Evolutionary conservation across 92 coral and sea anemone genomes (phyloP).

Genomic region (Umimayanthus chanpuru): DNA sequence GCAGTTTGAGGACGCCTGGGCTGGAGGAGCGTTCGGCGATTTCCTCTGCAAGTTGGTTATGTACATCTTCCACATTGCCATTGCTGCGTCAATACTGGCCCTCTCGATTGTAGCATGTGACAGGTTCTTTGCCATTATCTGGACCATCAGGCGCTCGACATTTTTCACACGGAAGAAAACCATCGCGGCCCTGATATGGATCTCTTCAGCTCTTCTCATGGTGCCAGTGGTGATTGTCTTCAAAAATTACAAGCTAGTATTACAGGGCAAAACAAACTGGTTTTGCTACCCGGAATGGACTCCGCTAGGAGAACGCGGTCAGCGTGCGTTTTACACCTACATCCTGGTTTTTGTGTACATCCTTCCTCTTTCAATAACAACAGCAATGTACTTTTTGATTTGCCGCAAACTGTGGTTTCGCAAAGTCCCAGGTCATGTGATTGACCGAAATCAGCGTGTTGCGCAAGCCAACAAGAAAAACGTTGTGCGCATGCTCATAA

Average conservation of each 20-base stretch:
- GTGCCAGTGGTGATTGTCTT: conserved; percentile 5
- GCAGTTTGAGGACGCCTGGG: conserved; percentile 8
- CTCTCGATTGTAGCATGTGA: conserved; percentile 37
- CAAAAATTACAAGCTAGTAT: not conserved
- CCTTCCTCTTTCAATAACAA: not conserved
- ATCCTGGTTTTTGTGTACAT: conserved; percentile 11
- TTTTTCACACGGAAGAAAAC: conserved; percentile 38
- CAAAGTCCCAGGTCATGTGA: conserved; percentile 33
- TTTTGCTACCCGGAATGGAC: conserved; percentile 10
- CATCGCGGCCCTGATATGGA: conserved; percentile 19
- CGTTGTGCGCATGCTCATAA: conserved; percentile 44
- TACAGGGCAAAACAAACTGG: not conserved
- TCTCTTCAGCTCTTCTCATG: conserved; percentile 32
- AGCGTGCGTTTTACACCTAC: conserved; percentile 11
- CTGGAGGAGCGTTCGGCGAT: conserved; percentile 11
- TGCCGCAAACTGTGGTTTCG: conserved; percentile 46
- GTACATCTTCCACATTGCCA: conserved; percentile 25
- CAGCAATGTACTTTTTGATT: conserved; percentile 27
- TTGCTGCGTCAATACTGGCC: conserved; percentile 33
- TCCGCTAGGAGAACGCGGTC: not conserved
- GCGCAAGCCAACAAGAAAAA: conserved; percentile 35
- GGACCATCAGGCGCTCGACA: conserved; percentile 5
- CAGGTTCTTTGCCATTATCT: conserved; percentile 38
- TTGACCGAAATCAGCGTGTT: conserved; percentile 39
- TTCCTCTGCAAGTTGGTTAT: conserved; percentile 20